Base-by-base conservation (phyloP, 2,888 invertebrate genomes). In the Harmothoe impar region DNA sequence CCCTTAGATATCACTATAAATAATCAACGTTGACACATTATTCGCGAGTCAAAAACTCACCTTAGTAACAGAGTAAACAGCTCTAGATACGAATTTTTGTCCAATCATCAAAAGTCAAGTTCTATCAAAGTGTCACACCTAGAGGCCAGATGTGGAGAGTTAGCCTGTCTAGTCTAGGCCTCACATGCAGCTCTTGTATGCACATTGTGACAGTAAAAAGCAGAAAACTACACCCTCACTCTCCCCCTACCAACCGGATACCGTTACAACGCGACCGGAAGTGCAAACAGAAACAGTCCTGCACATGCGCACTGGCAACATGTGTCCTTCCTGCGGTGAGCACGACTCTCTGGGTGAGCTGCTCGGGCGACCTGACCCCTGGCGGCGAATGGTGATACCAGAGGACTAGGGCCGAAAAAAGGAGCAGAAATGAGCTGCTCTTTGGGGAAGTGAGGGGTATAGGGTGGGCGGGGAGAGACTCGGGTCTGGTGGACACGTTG, bases 211-310 rank as follows among this genome's bases (percentile, higher is more conserved):
- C 43, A 43, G 43, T 10, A 43, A 43, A 43, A 43, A 43, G 5
- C 43, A 43, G 43, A 43, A 43, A 43, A 7, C 43, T 10, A 7
- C 10, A 43, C 43, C 43, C 43, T 43, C 62, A n/a, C 23, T 62
- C 62, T 20, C 15, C 1, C 23, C 62, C 62, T n/a, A 20, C 62
- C 20, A n/a, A n/a, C 62, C 62, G 72, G 72, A 25, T 29, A 29
- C 25, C 72, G 72, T 72, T 72, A 72, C 72, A 25, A 25, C 29
- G 72, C 72, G 3, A 72, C 72, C 25, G 72, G 72, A 72, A 72
- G 72, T 72, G 72, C n/a, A 72, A 72, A 72, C 72, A 72, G 29
- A 25, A 72, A 72, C 72, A 72, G 72, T 15, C 29, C 29, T 29
- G 72, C 15, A 25, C 72, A 29, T 72, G 72, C 72, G 72, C 72